phyloP scores from a whole-genome alignment of 1,140 invertebrate genomes.

The Trichonephila inaurata region DNA sequence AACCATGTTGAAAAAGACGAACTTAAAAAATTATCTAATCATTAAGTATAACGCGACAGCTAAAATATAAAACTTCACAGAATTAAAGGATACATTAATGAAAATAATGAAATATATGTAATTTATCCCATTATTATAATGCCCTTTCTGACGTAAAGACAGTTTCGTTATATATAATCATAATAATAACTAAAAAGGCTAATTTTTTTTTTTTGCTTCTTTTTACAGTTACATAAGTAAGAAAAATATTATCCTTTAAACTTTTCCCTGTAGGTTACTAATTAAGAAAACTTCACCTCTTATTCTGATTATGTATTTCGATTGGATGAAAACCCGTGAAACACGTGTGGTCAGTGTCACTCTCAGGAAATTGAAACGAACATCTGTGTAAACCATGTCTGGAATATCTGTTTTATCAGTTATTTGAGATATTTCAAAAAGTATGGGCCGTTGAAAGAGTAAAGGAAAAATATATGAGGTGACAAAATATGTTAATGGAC shows the following conservation, averaged over 20 bases:
- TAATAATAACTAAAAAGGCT: no score
- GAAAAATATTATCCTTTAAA: background rate
- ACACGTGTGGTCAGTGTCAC: background rate
- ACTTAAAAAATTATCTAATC: no score
- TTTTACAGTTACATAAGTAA: background rate
- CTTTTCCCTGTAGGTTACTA: background rate
- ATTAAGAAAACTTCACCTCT: background rate
- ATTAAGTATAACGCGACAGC: no score
- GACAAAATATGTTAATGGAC: background rate
- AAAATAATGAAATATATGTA: no score
- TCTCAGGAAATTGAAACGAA: background rate
- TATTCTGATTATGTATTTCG: background rate
- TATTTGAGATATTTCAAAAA: background rate
- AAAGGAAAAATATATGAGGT: background rate
- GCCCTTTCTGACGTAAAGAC: no score
- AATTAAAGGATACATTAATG: no score
- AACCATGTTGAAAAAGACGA: no score
- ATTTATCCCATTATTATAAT: no score
- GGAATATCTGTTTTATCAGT: background rate
- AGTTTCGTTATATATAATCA: no score
- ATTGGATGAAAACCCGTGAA: background rate
- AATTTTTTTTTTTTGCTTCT: no score
- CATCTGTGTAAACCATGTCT: constrained; percentile 17
- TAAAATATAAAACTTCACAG: no score
- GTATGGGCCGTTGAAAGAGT: background rate